These are phyloP conservation scores for Sebastes taczanowskii DNA, from an alignment of 2,797 vertebrate species.

Conservation along the genomic window DNA sequence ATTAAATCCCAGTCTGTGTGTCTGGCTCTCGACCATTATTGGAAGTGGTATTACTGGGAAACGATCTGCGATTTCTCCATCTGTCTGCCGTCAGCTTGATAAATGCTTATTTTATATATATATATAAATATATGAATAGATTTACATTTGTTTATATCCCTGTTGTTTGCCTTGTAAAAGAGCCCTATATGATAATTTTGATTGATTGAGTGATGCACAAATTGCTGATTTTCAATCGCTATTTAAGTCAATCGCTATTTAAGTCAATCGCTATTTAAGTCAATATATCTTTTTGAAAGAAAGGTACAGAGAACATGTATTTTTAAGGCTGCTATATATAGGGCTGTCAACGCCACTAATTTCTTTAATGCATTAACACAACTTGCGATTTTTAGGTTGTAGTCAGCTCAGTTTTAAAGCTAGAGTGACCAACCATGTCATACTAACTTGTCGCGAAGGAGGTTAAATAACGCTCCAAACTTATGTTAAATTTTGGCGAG, in stretches of 20 bases:
- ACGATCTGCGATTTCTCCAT: constrained; percentile 32
- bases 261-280: not conserved
- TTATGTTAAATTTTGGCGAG: rapidly evolving
- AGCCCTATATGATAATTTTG: not conserved
- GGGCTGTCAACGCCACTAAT: too few relatives aligned
- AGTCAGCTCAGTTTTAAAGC: too few relatives aligned
- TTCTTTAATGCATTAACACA: too few relatives aligned
- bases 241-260: too few relatives aligned
- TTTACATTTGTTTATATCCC: not conserved
- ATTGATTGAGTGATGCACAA: not conserved
- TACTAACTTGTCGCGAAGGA: rapidly evolving
- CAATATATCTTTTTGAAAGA: not conserved
- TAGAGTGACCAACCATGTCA: too few relatives aligned
- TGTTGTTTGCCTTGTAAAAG: not conserved
- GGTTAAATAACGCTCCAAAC: too few relatives aligned
- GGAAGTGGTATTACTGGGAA: constrained; percentile 42
- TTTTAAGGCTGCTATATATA: too few relatives aligned
- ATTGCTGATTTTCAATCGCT: not conserved
- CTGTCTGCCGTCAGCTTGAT: constrained; percentile 24
- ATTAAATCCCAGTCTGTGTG: constrained; percentile 57
- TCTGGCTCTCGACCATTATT: constrained; percentile 36
- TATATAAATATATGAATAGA: not conserved
- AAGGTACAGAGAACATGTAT: too few relatives aligned
- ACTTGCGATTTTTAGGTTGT: too few relatives aligned
- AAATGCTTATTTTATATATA: not conserved